phyloP scores from a whole-genome alignment of 2,113 vertebrate genomes.

The Amphiprion percula region DNA sequence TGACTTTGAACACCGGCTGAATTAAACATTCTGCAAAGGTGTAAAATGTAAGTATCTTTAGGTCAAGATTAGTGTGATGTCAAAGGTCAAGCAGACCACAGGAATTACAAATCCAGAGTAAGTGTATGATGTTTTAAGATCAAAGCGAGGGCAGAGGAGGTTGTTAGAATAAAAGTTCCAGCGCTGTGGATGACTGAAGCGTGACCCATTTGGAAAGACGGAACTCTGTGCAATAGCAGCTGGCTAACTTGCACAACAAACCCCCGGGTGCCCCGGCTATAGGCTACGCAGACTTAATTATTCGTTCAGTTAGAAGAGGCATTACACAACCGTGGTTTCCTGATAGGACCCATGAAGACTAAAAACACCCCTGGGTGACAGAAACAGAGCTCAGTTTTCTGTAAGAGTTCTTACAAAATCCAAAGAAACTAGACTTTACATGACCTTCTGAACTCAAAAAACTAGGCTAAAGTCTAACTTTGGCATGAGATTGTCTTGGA shows the following conservation, averaged over 20 bases:
- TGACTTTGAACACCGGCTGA: not conserved
- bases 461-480: slow-evolving; percentile 28
- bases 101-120: slow-evolving; percentile 41
- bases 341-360: slow-evolving; percentile 21
- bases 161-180: slow-evolving; percentile 14
- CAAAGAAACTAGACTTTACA: slow-evolving; percentile 14
- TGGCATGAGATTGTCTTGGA: slow-evolving; percentile 16
- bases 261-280: slow-evolving; percentile 39
- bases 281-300: slow-evolving; percentile 54
- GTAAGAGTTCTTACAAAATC: slow-evolving; percentile 15
- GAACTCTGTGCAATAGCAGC: slow-evolving; percentile 42
- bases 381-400: slow-evolving; percentile 31
- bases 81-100: slow-evolving; percentile 18
- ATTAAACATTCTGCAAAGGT: slow-evolving; percentile 25
- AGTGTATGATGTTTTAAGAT: slow-evolving; percentile 32
- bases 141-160: slow-evolving; percentile 7
- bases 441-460: slow-evolving; percentile 66
- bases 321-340: slow-evolving; percentile 58
- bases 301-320: slow-evolving; percentile 65
- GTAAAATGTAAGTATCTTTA: slow-evolving; percentile 24
- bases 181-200: slow-evolving; percentile 34
- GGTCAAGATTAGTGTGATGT: slow-evolving; percentile 20
- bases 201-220: slow-evolving; percentile 55
- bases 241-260: slow-evolving; percentile 48
- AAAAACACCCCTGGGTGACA: slow-evolving; percentile 38